Conservation (phyloP, 2,888 invertebrate genomes). For the Epinotia brunnichana region DNA sequence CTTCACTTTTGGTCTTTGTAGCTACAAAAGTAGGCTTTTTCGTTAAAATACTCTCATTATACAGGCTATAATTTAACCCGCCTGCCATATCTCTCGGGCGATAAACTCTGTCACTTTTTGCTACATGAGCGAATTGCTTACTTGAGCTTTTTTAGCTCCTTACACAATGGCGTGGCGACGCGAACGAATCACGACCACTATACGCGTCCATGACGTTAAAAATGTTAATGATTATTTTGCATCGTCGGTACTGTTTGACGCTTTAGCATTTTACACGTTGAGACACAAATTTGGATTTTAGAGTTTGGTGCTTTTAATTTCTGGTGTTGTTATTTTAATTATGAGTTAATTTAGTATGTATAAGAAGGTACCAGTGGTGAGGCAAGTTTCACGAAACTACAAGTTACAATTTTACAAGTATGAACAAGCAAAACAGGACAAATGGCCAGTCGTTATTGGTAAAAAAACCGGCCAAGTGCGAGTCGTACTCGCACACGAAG, state of each 20-base stretch:
- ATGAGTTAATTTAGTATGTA: background rate
- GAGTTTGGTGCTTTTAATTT: slow-evolving; percentile 45
- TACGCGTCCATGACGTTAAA: background rate
- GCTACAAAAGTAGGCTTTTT: background rate
- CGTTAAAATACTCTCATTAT: background rate
- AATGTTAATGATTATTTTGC: background rate
- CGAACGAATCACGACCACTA: no score
- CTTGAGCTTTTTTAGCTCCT: slow-evolving; percentile 20
- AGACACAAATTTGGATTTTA: slow-evolving; percentile 20
- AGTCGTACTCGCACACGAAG: no score
- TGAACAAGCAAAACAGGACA: no score
- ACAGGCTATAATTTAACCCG: background rate
- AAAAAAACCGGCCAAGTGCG: no score
- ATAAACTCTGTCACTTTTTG: background rate
- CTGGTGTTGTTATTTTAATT: background rate
- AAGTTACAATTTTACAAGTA: no score
- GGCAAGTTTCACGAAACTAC: no score
- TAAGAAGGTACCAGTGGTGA: background rate
- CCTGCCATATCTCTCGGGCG: background rate
- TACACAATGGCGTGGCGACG: no score
- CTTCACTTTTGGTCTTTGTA: background rate
- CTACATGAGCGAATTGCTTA: slow-evolving; percentile 7
- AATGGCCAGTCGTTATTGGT: no score
- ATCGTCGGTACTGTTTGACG: background rate
- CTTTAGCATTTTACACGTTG: slow-evolving; percentile 25